Percentiles rank a stretch among this genome's conserved stretches.
phyloP scores from a whole-genome alignment of 2,113 vertebrate genomes.

The Odocoileus virginianus region DNA sequence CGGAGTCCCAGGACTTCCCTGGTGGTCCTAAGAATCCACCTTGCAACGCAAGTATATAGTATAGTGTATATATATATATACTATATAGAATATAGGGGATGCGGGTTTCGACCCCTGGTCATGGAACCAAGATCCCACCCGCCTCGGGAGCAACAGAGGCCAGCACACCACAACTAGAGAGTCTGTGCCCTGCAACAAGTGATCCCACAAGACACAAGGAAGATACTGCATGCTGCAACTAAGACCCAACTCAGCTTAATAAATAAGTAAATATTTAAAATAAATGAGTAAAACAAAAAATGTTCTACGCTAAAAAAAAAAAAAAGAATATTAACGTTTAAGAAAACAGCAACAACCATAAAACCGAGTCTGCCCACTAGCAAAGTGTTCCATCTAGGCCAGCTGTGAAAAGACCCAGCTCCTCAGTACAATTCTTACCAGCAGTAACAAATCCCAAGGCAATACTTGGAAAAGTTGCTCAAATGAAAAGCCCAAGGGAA shows the following conservation, averaged over 20 bases:
- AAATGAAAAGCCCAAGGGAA: not conserved
- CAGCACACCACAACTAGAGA: not conserved
- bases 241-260: not conserved
- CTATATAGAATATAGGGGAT: not conserved
- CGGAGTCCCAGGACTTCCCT: not conserved
- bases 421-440: not conserved
- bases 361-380: not conserved
- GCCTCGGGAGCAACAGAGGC: not conserved
- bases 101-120: not conserved
- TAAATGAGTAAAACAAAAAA: not conserved
- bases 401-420: not conserved
- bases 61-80: too few species aligned
- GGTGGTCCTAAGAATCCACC: not conserved
- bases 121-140: not conserved
- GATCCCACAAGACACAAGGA: not conserved
- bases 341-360: not conserved
- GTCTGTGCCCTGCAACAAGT: not conserved
- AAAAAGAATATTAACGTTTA: not conserved
- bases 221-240: fast-evolving
- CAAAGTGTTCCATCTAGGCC: not conserved
- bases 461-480: not conserved
- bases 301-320: not conserved
- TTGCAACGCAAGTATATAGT: not conserved
- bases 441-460: not conserved
- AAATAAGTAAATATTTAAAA: not conserved